Evolutionary conservation across 2,888 invertebrate species (phyloP), one percentile per base, ranked within the genome.

Genomic region (Argyra leucocephala): DNA sequence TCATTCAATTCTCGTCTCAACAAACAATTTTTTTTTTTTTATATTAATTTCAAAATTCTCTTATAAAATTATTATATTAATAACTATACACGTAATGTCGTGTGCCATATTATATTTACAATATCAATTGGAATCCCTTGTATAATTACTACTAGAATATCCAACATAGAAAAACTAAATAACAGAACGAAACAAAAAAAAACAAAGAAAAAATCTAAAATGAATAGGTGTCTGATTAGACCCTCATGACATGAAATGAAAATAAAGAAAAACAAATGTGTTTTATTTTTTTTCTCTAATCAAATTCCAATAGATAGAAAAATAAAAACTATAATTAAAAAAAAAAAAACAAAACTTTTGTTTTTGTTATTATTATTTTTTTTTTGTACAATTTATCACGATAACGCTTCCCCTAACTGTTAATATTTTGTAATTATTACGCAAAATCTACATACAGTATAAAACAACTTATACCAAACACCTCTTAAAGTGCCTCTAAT

Each of bases 141-240:
- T 48, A 48, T 15, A 12, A 18, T 18, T 12, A 48, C 48, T 3
- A 48, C 12, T 15, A 48, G 48, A 48, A 48, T 48, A 18, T 48
- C 48, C 48, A 48, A 48, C 48, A 48, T 15, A 18, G 48, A 48
- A 48, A 48, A 48, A 48, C 37, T 15, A 48, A 7, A 10, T 48
- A 48, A 48, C 5, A 18, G 48, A 48, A n/a, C 12, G 18, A 48
- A 48, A 48, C 12, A 48, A 48, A 48, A 48, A 37, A 9, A 9
- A 9, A 3, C 5, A 37, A 37, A 37, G 3, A 10, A 37, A 37
- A 9, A 48, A 48, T 9, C 12, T 2, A 48, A 18, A 48, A 48
- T 48, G 5, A 48, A 48, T 48, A 48, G 48, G 48, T 48, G 48
- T 48, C 48, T 48, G 48, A 48, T 48, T 48, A 48, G 48, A 48